A percentile compares a stretch with the other conserved stretches of the same genome.
phyloP scores from a whole-genome alignment of 2,113 vertebrate species.

The Charadrius vociferus region DNA sequence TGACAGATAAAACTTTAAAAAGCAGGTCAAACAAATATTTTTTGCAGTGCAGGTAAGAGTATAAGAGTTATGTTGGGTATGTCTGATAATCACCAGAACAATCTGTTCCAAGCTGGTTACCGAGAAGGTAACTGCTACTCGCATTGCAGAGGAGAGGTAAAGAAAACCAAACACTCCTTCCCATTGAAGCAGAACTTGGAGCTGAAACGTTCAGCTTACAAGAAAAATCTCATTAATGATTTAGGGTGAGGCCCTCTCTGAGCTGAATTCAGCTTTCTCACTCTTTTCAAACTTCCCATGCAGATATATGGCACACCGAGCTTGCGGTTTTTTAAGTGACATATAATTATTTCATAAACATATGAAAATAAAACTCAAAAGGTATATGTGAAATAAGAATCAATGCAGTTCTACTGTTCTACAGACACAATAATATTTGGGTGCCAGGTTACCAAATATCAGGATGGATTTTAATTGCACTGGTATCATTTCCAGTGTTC shows the following conservation, averaged over 20 bases:
- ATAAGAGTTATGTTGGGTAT: not conserved
- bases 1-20: not conserved
- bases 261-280: not conserved
- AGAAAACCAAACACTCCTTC: not conserved
- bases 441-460: not conserved
- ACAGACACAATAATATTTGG: not conserved
- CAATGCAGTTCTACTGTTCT: not conserved
- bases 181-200: not conserved
- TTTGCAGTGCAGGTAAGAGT: not conserved
- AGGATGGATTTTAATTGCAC: not conserved
- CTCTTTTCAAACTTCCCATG: not conserved
- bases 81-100: not conserved
- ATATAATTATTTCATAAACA: not conserved
- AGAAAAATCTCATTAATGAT: not conserved
- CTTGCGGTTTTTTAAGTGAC: not conserved
- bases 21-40: not conserved
- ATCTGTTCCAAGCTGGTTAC: not conserved
- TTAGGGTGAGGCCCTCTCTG: not conserved
- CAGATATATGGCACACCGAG: not conserved
- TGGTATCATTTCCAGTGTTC: not conserved
- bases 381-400: not conserved
- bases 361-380: not conserved
- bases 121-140: not conserved
- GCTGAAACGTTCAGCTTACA: not conserved
- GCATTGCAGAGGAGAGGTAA: not conserved